Evolutionary conservation across 2,888 invertebrate genomes (phyloP), one percentile per base, ranked within the genome.

Genomic region (Anodontia alba): DNA sequence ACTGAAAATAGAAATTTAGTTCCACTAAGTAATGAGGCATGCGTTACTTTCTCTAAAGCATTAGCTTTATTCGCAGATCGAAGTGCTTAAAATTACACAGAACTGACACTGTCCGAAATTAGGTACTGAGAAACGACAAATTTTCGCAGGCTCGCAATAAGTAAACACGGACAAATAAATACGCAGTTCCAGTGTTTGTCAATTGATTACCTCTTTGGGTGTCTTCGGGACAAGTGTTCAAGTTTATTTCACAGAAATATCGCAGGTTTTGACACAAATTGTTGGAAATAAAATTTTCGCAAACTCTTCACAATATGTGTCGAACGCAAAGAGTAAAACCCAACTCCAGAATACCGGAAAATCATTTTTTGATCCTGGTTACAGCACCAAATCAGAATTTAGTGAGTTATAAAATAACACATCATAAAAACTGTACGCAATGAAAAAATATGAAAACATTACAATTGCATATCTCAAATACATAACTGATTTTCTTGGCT

Each of bases 401-500:
- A n/a, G 51, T n/a, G 20, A n/a, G 51, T 12, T n/a, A 51, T n/a
- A n/a, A 10, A n/a, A 51, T 15, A 7, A 5, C 20, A 51, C 5
- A 15, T 15, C 51, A 51, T 15, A 51, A n/a, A 12, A n/a, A n/a
- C 51, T n/a, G 5, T 12, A 51, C 20, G 23, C 17, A 51, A 51
- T 7, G 23, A 51, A 10, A 51, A 51, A n/a, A n/a, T 17, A 51
- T 23, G 17, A 51, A 51, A 5, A 51, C 5, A 5, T 51, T 12
- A 17, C 8, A 7, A n/a, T 5, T 5, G 20, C 3, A 5, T n/a
- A 7, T 5, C 8, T 51, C 20, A 5, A 5, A 51, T 7, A n/a
- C 8, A 12, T 20, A 33, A 26, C 12, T 66, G 3, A 51, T 54
- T n/a, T 43, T 54, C 51, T 29, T 51, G 70, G 78, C 78, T 74